Conservation (phyloP, 2,888 invertebrate genomes). For the Caenorhabditis macrosperma region DNA sequence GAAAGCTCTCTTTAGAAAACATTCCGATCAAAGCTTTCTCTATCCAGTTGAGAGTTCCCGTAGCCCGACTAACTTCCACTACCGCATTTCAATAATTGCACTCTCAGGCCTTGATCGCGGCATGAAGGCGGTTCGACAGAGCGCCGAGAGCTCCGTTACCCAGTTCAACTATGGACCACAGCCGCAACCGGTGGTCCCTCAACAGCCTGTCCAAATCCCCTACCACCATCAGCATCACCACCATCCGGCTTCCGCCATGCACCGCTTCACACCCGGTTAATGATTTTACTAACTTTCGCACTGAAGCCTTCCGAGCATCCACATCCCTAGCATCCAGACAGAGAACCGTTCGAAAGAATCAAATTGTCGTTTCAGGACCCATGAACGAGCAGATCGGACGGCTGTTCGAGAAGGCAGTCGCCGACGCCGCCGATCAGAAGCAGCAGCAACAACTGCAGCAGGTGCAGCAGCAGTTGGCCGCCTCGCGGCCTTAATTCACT, state of each 20-base stretch:
- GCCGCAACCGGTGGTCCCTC: constrained; percentile 26
- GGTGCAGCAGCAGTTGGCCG: constrained; percentile 35
- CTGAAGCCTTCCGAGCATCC: neutral
- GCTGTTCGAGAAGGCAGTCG: constrained; percentile 69
- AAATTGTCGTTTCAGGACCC: constrained; percentile 59
- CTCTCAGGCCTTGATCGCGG: constrained; percentile 70
- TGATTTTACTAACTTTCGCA: constrained; percentile 39
- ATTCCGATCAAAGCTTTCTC: neutral
- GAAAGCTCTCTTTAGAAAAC: neutral
- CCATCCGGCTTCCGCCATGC: constrained; percentile 25
- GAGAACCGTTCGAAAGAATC: neutral
- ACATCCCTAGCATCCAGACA: constrained; percentile 1
- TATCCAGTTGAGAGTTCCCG: neutral
- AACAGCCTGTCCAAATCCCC: constrained; percentile 50
- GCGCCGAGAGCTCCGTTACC: constrained; percentile 66
- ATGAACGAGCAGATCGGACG: constrained; percentile 73
- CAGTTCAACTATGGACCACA: constrained; percentile 61
- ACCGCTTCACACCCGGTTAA: constrained; percentile 38
- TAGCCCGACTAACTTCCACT: constrained; percentile 6
- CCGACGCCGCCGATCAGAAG: constrained; percentile 65
- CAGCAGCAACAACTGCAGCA: constrained; percentile 44
- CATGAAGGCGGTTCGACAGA: constrained; percentile 66
- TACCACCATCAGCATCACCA: constrained; percentile 51
- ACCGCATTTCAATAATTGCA: constrained; percentile 20
- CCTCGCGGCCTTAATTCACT: constrained; percentile 21